These are phyloP conservation scores for Sinhomidia bicolor DNA, from an alignment of 2,888 invertebrate genomes.

Conservation along the genomic window DNA sequence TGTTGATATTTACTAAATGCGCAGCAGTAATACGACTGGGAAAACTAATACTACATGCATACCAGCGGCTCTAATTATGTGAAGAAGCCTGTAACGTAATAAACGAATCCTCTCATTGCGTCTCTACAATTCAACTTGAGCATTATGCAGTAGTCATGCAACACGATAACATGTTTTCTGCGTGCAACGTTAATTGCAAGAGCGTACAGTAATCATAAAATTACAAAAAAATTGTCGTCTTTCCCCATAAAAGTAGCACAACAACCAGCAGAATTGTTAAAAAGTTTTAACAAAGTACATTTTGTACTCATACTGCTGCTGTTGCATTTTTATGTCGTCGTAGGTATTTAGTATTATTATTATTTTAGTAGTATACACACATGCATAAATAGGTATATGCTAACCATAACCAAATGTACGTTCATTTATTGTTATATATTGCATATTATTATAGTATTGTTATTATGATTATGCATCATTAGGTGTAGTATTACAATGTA, in stretches of 20 bases:
- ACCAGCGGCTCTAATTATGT: background rate
- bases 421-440: too few relatives aligned
- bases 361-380: background rate
- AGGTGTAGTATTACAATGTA: background rate
- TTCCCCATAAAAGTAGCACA: slow-evolving; percentile 32
- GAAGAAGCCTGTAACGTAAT: slow-evolving; percentile 28
- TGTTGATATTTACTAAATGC: background rate
- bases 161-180: slow-evolving; percentile 29
- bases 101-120: background rate
- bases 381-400: background rate
- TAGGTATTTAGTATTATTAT: too few relatives aligned
- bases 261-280: background rate
- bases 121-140: background rate
- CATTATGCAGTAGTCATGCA: slow-evolving; percentile 33
- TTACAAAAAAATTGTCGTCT: slow-evolving; percentile 11
- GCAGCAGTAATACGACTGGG: background rate
- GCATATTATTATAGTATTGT: background rate
- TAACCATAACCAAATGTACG: background rate
- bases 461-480: slow-evolving; percentile 3
- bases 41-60: background rate
- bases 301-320: too few relatives aligned
- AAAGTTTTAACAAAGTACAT: slow-evolving; percentile 13
- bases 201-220: slow-evolving; percentile 18
- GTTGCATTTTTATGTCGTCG: too few relatives aligned
- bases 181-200: slow-evolving; percentile 61